A percentile compares a stretch with the other conserved stretches of the same genome.
phyloP scores from a whole-genome alignment of 2,888 invertebrate genomes.

The Tenthredo mesomela region DNA sequence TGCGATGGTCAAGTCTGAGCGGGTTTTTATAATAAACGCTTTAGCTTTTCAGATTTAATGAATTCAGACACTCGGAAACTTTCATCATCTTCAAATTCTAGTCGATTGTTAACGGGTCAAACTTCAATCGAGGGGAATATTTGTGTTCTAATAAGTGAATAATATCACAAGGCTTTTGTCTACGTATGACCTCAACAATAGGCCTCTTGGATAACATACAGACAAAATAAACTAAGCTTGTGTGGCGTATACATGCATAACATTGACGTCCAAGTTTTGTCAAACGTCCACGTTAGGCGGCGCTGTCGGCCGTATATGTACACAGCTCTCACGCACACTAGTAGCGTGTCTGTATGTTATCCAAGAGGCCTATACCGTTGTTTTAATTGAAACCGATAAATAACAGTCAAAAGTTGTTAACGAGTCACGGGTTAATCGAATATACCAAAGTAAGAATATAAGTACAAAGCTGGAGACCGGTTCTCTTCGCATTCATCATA shows the following conservation, averaged over 20 bases:
- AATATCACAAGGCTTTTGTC: not conserved
- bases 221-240: too few relatives aligned
- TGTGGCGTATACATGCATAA: too few relatives aligned
- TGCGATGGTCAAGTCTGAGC: not conserved
- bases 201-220: too few relatives aligned
- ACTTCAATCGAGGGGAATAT: not conserved
- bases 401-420: not conserved
- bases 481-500: not conserved
- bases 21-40: not conserved
- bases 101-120: not conserved
- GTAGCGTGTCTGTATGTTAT: too few relatives aligned
- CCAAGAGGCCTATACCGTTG: too few relatives aligned
- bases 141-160: not conserved
- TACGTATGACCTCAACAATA: not conserved
- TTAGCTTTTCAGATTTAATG: not conserved
- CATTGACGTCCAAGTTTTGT: too few relatives aligned
- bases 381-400: not conserved
- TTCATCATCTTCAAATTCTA: not conserved
- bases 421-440: not conserved
- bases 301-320: too few relatives aligned
- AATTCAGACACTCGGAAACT: not conserved
- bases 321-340: too few relatives aligned
- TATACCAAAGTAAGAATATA: not conserved
- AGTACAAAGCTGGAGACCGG: not conserved
- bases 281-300: too few relatives aligned